Conservation (phyloP, 2,888 invertebrate genomes). For the Acronicta alni region DNA sequence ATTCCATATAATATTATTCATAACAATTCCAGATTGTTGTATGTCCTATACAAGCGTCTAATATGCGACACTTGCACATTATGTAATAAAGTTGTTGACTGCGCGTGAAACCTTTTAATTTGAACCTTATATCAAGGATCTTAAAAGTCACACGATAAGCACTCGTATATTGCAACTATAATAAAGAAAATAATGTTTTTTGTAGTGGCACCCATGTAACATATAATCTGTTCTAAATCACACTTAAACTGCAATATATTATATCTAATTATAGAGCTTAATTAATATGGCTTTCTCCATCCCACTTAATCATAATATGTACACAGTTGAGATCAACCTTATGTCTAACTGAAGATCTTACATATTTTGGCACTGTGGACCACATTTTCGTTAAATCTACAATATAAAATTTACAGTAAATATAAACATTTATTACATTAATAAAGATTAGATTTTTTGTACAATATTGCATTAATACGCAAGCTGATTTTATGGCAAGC, state of each 20-base stretch:
- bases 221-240: conserved; percentile 47
- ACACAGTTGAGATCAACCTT: conserved; percentile 88
- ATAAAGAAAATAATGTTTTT: background rate
- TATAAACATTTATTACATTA: conserved; percentile 63
- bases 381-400: conserved; percentile 70
- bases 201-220: conserved; percentile 14
- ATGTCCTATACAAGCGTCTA: background rate
- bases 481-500: conserved; percentile 58
- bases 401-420: conserved; percentile 57
- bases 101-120: too few relatives aligned
- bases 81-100: too few relatives aligned
- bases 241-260: conserved; percentile 57
- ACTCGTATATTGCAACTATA: background rate
- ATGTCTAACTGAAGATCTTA: conserved; percentile 82
- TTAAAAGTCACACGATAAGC: background rate
- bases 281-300: conserved; percentile 64
- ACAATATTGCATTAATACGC: conserved; percentile 63
- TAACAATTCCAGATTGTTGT: conserved; percentile 41
- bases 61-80: too few relatives aligned
- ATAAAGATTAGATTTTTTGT: conserved; percentile 58
- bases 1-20: too few relatives aligned
- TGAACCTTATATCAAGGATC: too few relatives aligned
- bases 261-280: conserved; percentile 50
- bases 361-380: conserved; percentile 87
- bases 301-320: conserved; percentile 71